Conservation (phyloP, 2,888 invertebrate species). For the Leucania comma region DNA sequence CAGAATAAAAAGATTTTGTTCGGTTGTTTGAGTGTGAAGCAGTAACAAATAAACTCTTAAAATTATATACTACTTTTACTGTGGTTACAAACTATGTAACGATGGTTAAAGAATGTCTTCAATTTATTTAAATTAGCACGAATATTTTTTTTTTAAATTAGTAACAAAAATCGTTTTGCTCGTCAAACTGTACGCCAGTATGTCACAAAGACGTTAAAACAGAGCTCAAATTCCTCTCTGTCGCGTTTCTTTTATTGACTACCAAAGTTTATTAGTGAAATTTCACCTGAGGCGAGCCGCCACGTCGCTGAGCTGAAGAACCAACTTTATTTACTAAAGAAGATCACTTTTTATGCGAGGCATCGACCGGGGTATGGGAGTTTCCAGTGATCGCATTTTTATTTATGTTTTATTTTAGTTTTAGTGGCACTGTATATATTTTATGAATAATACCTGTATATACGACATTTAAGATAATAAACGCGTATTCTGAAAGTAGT, state of each 20-base stretch:
- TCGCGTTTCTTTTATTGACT: conserved; percentile 87
- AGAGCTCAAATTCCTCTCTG: conserved; percentile 81
- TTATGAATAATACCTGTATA: not conserved
- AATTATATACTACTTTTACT: no score
- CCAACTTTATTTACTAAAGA: conserved; percentile 50
- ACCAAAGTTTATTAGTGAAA: conserved; percentile 85
- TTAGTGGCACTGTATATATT: not conserved
- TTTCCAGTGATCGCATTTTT: conserved; percentile 37
- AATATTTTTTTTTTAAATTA: no score
- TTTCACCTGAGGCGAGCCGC: conserved; percentile 75
- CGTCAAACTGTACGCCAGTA: conserved; percentile 53
- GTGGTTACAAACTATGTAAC: no score
- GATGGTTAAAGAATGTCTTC: no score
- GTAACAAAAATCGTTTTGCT: not conserved
- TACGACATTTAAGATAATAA: no score
- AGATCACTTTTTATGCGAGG: conserved; percentile 34
- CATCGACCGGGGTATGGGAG: conserved; percentile 33
- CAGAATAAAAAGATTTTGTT: no score
- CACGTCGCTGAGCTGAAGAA: conserved; percentile 31
- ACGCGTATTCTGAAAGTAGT: no score
- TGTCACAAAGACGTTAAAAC: conserved; percentile 74
- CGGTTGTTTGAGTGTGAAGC: no score
- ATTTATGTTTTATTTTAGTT: conserved; percentile 40
- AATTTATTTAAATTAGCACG: no score
- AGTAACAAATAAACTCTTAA: no score